Base-by-base conservation (phyloP, 2,888 invertebrate species). In the Sisyra terminalis region DNA sequence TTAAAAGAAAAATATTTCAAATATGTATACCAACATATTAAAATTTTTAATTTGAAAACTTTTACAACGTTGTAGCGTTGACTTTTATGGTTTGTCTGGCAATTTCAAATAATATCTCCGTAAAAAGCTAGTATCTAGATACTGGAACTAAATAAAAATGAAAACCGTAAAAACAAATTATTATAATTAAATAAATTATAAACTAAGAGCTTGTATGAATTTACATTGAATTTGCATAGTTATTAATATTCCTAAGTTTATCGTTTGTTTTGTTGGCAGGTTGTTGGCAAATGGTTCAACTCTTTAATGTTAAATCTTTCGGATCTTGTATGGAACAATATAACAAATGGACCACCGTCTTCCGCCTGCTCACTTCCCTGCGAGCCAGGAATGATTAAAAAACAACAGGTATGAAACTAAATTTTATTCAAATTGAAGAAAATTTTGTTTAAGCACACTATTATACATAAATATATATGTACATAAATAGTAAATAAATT, bases 351-450 rank as follows among this genome's bases (percentile, higher is more conserved):
- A 10, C 59, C 70, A 43, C 80, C 81, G 4, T 66, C 66, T 31
- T 82, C 80, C 2, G 74, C 77, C 1, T 83, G 82, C 53, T 78
- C 77, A 32, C 59, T 74, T 44, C 78, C 80, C 5, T 82, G 82
- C 55, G 65, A 64, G 46, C 64, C 68, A 29, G 80, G 80, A 36
- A 71, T 78, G 66, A 72, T 77, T 46, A 75, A 75, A 52, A 76
- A 71, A 56, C 74, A 77, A 59, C 72, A 72, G 64, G 65, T 65
- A 52, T 51, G 49, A 40, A 32, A 32, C n/a, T 6, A 32, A 6
- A 11, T 11, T 32, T 29, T 29, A 8, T 9, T 13, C n/a, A 32
- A 32, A 32, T 11, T 5, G 9, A 32, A 6, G 13, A 6, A 32
- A 5, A 24, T 24, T 24, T 24, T 24, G 3, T 7, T 24, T n/a